Percentiles rank a stretch among this genome's conserved stretches.
phyloP scores from a whole-genome alignment of 2,113 vertebrate genomes.

The Tonatia bakeri region DNA sequence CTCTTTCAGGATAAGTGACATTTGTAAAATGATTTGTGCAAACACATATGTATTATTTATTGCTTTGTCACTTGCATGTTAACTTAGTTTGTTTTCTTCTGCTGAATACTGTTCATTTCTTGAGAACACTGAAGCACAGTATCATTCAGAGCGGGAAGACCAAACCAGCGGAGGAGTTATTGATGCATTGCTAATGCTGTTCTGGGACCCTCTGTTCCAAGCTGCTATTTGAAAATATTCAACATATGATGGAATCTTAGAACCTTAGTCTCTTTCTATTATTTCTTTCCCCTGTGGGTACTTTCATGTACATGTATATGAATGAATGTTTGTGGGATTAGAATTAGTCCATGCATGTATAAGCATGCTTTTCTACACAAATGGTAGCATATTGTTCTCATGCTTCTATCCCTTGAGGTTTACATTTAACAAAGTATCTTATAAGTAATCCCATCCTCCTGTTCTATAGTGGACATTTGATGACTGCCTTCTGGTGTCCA shows the following conservation, averaged over 20 bases:
- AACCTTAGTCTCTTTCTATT: not conserved
- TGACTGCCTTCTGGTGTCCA: not conserved
- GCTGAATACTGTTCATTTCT: slow-evolving; percentile 10
- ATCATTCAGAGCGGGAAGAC: not conserved
- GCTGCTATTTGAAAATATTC: not conserved
- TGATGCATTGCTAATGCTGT: not conserved
- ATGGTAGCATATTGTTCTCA: not conserved
- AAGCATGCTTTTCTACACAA: not conserved
- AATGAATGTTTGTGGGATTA: not conserved
- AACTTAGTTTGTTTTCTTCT: slow-evolving; percentile 43
- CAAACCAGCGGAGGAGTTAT: not conserved
- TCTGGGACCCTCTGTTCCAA: not conserved
- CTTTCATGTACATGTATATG: not conserved
- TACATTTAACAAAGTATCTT: not conserved
- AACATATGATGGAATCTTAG: not conserved
- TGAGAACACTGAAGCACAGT: not conserved
- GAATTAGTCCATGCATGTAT: not conserved
- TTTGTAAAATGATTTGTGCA: slow-evolving; percentile 56
- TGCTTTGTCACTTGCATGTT: slow-evolving; percentile 50
- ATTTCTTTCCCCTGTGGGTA: not conserved
- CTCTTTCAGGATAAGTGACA: slow-evolving; percentile 47
- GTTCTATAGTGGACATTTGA: not conserved
- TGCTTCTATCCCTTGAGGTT: not conserved
- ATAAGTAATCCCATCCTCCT: not conserved
- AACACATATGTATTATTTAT: slow-evolving; percentile 50